These are phyloP conservation scores for Callionymus lyra DNA, from an alignment of 2,113 vertebrate genomes.

Conservation along the genomic window DNA sequence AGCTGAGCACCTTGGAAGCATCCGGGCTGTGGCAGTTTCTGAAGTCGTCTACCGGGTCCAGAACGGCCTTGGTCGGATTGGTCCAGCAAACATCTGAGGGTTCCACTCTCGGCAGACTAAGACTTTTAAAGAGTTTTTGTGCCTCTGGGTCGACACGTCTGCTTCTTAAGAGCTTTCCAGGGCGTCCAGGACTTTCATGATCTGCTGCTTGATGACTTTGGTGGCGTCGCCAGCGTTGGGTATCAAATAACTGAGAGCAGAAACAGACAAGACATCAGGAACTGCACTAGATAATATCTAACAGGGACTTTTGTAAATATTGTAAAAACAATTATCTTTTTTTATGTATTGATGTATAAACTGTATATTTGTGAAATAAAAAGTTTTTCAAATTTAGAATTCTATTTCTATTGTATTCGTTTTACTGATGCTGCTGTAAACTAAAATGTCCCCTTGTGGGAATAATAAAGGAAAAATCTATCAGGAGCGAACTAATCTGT, in stretches of 20 bases:
- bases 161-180: slow-evolving; percentile 84
- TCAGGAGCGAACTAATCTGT: no score
- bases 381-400: no score
- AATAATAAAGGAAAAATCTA: no score
- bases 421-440: no score
- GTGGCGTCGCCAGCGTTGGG: slow-evolving; percentile 96
- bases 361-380: no score
- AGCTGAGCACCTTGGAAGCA: slow-evolving; percentile 18
- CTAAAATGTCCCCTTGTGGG: no score
- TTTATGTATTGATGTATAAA: no score
- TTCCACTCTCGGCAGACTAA: slow-evolving; percentile 13
- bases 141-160: slow-evolving; percentile 2
- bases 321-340: no score
- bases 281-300: no score
- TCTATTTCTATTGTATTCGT: no score
- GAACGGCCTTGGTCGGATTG: slow-evolving; percentile 25
- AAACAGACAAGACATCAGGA: background rate
- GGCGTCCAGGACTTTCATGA: slow-evolving; percentile 97
- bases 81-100: slow-evolving; percentile 17
- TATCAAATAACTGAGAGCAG: slow-evolving; percentile 82
- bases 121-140: no score
- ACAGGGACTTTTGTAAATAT: no score
- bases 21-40: slow-evolving; percentile 26
- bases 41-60: slow-evolving; percentile 25
- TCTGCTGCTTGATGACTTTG: slow-evolving; percentile 98